Conservation (phyloP, 2,113 vertebrate species). For the Nesogale talazaci region DNA sequence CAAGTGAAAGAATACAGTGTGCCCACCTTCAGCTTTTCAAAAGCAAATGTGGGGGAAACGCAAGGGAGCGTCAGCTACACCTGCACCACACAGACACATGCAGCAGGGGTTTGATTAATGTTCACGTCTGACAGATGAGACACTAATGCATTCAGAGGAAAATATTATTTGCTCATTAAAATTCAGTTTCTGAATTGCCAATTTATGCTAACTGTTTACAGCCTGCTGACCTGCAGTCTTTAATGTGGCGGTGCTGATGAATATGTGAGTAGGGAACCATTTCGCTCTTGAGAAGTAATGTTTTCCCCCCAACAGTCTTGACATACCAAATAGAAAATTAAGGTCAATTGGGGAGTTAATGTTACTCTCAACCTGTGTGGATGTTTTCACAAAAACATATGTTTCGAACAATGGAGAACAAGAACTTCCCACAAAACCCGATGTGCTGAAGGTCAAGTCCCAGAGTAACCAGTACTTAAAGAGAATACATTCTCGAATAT, state of each 20-base stretch:
- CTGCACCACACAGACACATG: background rate
- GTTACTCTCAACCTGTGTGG: background rate
- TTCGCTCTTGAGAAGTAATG: constrained; percentile 44
- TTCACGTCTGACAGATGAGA: constrained; percentile 28
- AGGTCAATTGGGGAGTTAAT: constrained; percentile 37
- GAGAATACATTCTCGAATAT: background rate
- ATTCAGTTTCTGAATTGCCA: constrained; percentile 67
- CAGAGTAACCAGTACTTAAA: background rate
- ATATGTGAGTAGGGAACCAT: constrained; percentile 43
- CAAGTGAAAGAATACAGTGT: constrained; percentile 33
- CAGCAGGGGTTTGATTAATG: constrained; percentile 13
- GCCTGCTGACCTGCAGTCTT: constrained; percentile 32
- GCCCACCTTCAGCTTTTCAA: background rate
- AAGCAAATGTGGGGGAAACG: background rate
- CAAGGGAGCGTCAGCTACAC: background rate
- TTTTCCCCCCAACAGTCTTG: constrained; percentile 8
- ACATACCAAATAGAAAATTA: constrained; percentile 53
- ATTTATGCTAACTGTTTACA: constrained; percentile 62
- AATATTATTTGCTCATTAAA: constrained; percentile 74
- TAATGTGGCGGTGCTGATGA: background rate
- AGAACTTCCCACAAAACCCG: background rate
- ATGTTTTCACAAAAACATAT: constrained; percentile 51
- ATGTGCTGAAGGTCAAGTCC: background rate
- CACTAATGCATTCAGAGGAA: constrained; percentile 49
- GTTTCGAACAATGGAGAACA: background rate